Base-by-base conservation (phyloP, 2,113 vertebrate species). In the Corythoichthys haematopterus region DNA sequence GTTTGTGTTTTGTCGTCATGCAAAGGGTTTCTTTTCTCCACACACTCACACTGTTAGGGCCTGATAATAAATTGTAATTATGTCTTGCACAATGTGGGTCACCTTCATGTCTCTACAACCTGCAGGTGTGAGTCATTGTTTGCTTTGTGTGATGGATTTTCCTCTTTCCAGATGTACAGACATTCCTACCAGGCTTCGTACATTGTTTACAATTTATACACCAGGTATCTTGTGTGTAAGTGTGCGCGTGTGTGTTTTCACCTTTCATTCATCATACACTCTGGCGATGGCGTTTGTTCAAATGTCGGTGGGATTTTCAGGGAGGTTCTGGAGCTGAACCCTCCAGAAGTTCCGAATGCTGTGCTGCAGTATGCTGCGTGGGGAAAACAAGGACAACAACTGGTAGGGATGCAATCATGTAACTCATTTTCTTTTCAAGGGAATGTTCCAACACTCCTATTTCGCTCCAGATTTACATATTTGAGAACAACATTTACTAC, bases 401-500 rank as follows among this genome's bases (percentile, higher is more conserved):
- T 98, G 94, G 96, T 98, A 88, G 93, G 47, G 48, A 64, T 55
- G 33, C 69, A 60, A 61, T 35, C 2, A 3, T 13, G 14, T 36
- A 36, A 64, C 43, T 52, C 55, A 12, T 38, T 62, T 65, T 72
- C 65, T 67, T 51, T 43, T 40, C 37, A 61, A 28, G 37, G 43
- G 9, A 61, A 57, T 28, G 16, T 36, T 4, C 55, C 4, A 9
- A 2, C 3, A 11, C 6, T 14, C 43, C 16, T 58, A 40, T 45
- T 56, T 14, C 7, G 38, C 14, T 6, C 60, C 70, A 98, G 96
- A 92, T 98, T 85, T 98, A 96, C 87, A 94, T 98, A 85, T 98
- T 98, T 92, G 96, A 98, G 90, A 98, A 98, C 76, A 98, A 98
- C 87, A 97, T 98, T 91, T 98, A 98, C 90, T 98, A 98, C 84